These are phyloP conservation scores for Gymnocephalus cernua DNA, from an alignment of 2,113 vertebrate species.

Conservation along the genomic window DNA sequence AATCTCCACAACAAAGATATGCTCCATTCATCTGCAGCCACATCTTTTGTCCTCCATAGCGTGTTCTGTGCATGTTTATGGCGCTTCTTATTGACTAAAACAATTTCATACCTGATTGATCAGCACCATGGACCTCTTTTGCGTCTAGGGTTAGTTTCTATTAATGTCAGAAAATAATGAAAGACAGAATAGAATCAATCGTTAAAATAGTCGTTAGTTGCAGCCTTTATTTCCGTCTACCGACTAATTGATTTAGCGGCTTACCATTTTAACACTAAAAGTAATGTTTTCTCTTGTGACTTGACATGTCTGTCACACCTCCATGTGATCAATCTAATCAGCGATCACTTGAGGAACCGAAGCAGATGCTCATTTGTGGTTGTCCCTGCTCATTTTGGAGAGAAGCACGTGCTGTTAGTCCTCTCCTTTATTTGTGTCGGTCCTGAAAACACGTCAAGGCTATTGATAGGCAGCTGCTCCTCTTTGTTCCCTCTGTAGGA, in stretches of 20 bases:
- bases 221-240: not conserved
- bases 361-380: conserved; percentile 30
- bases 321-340: not conserved
- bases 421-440: conserved; percentile 46
- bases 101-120: not conserved
- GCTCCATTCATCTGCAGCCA: conserved; percentile 37
- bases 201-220: not conserved
- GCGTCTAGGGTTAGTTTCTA: not conserved
- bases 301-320: conserved; percentile 42
- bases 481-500: conserved; percentile 76
- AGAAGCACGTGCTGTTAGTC: conserved; percentile 28
- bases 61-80: not conserved
- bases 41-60: conserved; percentile 53
- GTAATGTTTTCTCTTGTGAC: not conserved
- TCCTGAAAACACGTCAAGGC: conserved; percentile 48
- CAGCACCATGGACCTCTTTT: not conserved
- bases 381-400: conserved; percentile 26
- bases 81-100: not conserved
- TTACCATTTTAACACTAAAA: not conserved
- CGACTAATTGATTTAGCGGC: not conserved
- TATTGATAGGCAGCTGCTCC: conserved; percentile 76
- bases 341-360: not conserved
- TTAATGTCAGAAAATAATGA: not conserved
- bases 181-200: not conserved
- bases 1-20: conserved; percentile 47